Evolutionary conservation across 2,888 invertebrate species (phyloP).

Genomic region (Acrobeloides nanus): DNA sequence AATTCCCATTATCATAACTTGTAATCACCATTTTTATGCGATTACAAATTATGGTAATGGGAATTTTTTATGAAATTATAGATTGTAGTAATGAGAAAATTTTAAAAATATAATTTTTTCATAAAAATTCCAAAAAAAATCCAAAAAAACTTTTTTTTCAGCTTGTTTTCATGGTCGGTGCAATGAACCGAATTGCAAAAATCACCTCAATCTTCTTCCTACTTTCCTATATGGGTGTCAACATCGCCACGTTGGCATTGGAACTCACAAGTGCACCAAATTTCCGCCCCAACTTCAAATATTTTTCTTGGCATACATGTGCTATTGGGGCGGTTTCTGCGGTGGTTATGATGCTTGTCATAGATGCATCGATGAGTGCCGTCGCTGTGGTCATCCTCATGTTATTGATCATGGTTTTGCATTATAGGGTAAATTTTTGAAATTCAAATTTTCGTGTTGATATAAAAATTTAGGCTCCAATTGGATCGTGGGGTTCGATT

Average conservation of each 20-base stretch:
- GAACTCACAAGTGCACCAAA: slow-evolving; percentile 96
- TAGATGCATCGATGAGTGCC: slow-evolving; percentile 80
- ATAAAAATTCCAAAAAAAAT: background rate
- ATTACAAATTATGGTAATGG: too few species aligned
- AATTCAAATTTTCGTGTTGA: slow-evolving; percentile 2
- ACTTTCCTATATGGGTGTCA: slow-evolving; percentile 88
- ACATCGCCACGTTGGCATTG: slow-evolving; percentile 86
- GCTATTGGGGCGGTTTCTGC: slow-evolving; percentile 11
- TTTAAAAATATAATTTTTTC: too few species aligned
- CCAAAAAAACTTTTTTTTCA: slow-evolving; percentile 37
- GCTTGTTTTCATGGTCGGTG: slow-evolving; percentile 79
- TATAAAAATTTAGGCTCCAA: slow-evolving; percentile 35
- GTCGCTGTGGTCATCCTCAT: slow-evolving; percentile 78
- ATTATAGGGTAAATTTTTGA: slow-evolving; percentile 62
- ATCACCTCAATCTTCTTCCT: slow-evolving; percentile 92
- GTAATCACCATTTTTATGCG: too few species aligned
- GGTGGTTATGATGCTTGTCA: slow-evolving; percentile 83
- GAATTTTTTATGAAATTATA: too few species aligned
- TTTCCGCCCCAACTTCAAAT: slow-evolving; percentile 89
- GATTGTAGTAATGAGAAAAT: too few species aligned
- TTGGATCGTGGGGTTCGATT: slow-evolving; percentile 86
- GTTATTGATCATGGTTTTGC: slow-evolving; percentile 76
- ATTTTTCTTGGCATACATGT: slow-evolving; percentile 89
- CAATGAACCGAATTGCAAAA: slow-evolving; percentile 87
- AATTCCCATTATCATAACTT: too few species aligned